phyloP scores from a whole-genome alignment of 2,113 vertebrate species.

The Thamnophis sirtalis region DNA sequence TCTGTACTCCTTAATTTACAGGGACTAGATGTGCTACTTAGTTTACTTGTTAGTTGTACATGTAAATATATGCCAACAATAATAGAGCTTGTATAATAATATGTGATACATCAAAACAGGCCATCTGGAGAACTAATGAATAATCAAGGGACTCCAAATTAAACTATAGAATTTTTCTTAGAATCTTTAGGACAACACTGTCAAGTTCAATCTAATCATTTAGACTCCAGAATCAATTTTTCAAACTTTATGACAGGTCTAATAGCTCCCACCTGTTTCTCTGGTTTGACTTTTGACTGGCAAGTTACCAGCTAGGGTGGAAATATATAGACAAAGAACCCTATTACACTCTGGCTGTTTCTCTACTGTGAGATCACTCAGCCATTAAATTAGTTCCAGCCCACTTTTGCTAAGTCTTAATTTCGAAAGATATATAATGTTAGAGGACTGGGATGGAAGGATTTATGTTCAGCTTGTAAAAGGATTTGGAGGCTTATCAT shows the following conservation, averaged over 20 bases:
- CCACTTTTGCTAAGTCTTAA: conserved; percentile 59
- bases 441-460: background rate
- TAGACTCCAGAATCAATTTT: conserved; percentile 88
- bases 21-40: conserved; percentile 56
- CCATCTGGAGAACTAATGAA: conserved; percentile 90
- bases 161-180: conserved; percentile 76
- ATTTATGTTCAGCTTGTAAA: background rate
- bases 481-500: background rate
- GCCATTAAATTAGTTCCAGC: conserved; percentile 98
- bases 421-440: conserved; percentile 43
- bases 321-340: conserved; percentile 87
- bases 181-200: conserved; percentile 96
- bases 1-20: conserved; percentile 37
- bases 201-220: conserved; percentile 93
- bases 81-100: conserved; percentile 69
- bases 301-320: conserved; percentile 85
- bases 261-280: conserved; percentile 95
- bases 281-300: conserved; percentile 82
- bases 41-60: conserved; percentile 53
- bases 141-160: conserved; percentile 84
- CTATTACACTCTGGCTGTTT: conserved; percentile 86
- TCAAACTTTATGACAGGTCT: conserved; percentile 99
- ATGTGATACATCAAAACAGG: conserved; percentile 66
- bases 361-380: conserved; percentile 87
- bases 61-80: conserved; percentile 35